Evolutionary conservation across 2,113 vertebrate genomes (phyloP).

Genomic region (Macrotus californicus): DNA sequence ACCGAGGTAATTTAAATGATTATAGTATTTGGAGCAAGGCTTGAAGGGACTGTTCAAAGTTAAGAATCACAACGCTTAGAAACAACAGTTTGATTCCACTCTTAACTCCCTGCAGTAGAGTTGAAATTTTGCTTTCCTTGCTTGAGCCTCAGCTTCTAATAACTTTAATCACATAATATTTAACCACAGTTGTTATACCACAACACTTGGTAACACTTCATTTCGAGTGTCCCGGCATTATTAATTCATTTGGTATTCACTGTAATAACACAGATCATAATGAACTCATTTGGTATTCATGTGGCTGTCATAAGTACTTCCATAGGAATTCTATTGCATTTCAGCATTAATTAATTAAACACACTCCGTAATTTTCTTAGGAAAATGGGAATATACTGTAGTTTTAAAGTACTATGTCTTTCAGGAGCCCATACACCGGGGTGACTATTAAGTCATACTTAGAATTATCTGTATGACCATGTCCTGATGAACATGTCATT

Average conservation of each 20-base stretch:
- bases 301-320: slow-evolving; percentile 69
- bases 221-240: slow-evolving; percentile 73
- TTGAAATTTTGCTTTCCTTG: slow-evolving; percentile 62
- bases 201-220: slow-evolving; percentile 71
- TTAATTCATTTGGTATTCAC: slow-evolving; percentile 78
- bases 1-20: slow-evolving; percentile 55
- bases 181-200: slow-evolving; percentile 66
- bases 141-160: slow-evolving; percentile 43
- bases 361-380: slow-evolving; percentile 71
- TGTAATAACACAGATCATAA: slow-evolving; percentile 77
- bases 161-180: slow-evolving; percentile 72
- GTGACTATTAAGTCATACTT: slow-evolving; percentile 50
- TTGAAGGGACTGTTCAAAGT: neutral
- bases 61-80: neutral
- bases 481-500: slow-evolving; percentile 10
- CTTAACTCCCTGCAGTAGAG: slow-evolving; percentile 1
- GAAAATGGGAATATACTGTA: slow-evolving; percentile 60
- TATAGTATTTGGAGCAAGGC: slow-evolving; percentile 29
- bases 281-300: slow-evolving; percentile 78
- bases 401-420: slow-evolving; percentile 53
- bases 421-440: slow-evolving; percentile 39
- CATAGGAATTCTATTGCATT: slow-evolving; percentile 72
- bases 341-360: slow-evolving; percentile 80
- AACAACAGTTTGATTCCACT: slow-evolving; percentile 41
- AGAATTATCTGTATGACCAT: neutral